Base-by-base conservation (phyloP, 1,140 invertebrate species). In the Cephus cinctus region DNA sequence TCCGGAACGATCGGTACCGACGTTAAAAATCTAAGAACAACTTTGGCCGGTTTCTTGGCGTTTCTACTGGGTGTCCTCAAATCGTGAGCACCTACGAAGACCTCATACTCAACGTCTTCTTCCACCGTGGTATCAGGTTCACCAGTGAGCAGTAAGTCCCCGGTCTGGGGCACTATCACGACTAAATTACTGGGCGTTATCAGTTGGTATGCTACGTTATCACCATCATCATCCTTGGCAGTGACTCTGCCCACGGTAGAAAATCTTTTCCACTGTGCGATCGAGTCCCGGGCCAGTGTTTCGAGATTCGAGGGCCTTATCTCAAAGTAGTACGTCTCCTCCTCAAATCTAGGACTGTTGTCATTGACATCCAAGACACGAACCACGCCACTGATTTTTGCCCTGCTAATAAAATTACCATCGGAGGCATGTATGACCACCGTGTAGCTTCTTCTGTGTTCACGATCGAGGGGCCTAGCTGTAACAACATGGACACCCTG, bases 141-240 rank as follows among this genome's bases (percentile, higher is more conserved):
- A 4, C 86, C 88, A 6, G 86, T 86, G 4, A 95, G 67, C 56
- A 95, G 81, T 1, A 96, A 70, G 65, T 94, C 89, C 1, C 93
- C 93, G 1, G 92, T 95, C 76, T 95, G 92, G 0, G 93, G 93
- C 1, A 95, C 89, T 47, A 96, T 86, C 5, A 94, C 88, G 6
- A 91, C 82, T 20, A 88, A 70, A 56, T 90, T 89, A 38, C 83
- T 91, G 1, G 87, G 85, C 1, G 85, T 83, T n/a, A 83, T 79
- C 11, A 94, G 71, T 43, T 86, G 85, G 68, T 94, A 96, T 8
- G 90, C 86, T 3, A 95, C 82, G 50, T 85, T 85, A 74, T 96
- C 92, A 4, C 89, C 90, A 66, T 96, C 93, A 0, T 84, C 88
- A 70, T 96, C 93, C 21, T 79, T 83, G 1, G 92, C 92, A 39